Conservation (phyloP, 2,888 invertebrate genomes). For the Gymnocheta viridis region DNA sequence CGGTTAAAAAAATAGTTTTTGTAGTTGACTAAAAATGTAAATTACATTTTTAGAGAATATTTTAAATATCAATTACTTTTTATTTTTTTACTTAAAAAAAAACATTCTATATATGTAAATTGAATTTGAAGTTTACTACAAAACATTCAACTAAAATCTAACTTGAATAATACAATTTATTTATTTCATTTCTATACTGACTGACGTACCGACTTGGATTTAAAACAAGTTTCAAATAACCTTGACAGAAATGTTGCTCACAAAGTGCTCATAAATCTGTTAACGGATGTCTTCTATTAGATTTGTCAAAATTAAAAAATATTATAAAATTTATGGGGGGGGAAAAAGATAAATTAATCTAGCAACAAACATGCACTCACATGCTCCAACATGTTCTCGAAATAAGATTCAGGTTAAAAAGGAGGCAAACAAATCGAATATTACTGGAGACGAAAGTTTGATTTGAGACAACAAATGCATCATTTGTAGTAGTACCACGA, state of each 20-base stretch:
- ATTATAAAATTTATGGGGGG: not conserved
- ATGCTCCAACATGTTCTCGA: too few relatives aligned
- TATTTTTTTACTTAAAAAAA: not conserved
- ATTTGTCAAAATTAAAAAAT: slow-evolving; percentile 32
- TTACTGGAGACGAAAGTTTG: not conserved
- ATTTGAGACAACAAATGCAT: too few relatives aligned
- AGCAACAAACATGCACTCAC: not conserved
- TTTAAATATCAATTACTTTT: not conserved
- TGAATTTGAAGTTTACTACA: not conserved
- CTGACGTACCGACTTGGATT: not conserved
- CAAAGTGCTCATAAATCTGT: slow-evolving; percentile 60
- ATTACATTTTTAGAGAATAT: too few relatives aligned
- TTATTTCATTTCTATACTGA: not conserved
- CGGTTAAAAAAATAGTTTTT: too few relatives aligned
- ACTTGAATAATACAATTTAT: slow-evolving; percentile 42
- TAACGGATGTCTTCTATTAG: slow-evolving; percentile 66
- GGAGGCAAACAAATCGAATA: not conserved
- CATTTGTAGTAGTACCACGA: too few relatives aligned
- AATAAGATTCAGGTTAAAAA: slow-evolving; percentile 13
- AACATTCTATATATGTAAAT: not conserved
- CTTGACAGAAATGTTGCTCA: slow-evolving; percentile 61
- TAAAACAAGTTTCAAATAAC: slow-evolving; percentile 58
- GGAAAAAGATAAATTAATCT: slow-evolving; percentile 13
- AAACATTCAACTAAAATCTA: slow-evolving; percentile 6
- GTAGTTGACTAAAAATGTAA: too few relatives aligned